phyloP scores from a whole-genome alignment of 2,888 invertebrate species.

The Mimumesa dahlbomi region DNA sequence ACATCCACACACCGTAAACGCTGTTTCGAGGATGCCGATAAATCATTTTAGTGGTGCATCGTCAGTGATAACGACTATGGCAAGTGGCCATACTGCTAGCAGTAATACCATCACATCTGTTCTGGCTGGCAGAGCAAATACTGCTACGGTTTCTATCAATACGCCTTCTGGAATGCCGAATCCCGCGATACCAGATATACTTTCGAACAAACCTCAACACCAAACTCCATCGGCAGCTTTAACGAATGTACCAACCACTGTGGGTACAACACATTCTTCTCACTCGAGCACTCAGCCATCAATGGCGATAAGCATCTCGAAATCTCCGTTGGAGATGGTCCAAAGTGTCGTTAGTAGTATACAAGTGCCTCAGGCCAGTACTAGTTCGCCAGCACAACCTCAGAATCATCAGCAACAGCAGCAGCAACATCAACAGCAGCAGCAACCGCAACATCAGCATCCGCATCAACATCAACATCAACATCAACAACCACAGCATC shows the following conservation, averaged over 20 bases:
- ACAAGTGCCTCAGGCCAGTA: constrained; percentile 82
- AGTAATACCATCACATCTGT: constrained; percentile 92
- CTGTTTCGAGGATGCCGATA: constrained; percentile 66
- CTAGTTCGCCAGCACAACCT: constrained; percentile 66
- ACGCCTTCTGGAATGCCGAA: constrained; percentile 82
- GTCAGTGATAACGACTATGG: constrained; percentile 84
- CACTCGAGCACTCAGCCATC: constrained; percentile 69
- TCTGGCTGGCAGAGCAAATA: constrained; percentile 88
- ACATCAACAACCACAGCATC: constrained; percentile 68
- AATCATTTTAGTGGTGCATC: constrained; percentile 71
- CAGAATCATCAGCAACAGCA: constrained; percentile 56
- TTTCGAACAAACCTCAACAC: constrained; percentile 78
- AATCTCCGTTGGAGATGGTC: constrained; percentile 89
- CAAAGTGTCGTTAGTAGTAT: constrained; percentile 88
- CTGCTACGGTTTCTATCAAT: constrained; percentile 88
- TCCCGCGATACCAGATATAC: constrained; percentile 76
- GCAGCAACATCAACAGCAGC: constrained; percentile 57
- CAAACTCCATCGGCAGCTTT: constrained; percentile 77
- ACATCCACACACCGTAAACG: constrained; percentile 74
- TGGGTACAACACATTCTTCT: constrained; percentile 55
- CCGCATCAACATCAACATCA: constrained; percentile 59
- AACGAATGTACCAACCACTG: constrained; percentile 77
- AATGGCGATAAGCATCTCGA: constrained; percentile 79
- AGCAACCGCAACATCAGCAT: constrained; percentile 41
- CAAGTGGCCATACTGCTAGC: constrained; percentile 88